Evolutionary conservation across 2,113 vertebrate species (phyloP), one percentile per base, ranked within the genome.

Genomic region (Dryoscopus gambensis): DNA sequence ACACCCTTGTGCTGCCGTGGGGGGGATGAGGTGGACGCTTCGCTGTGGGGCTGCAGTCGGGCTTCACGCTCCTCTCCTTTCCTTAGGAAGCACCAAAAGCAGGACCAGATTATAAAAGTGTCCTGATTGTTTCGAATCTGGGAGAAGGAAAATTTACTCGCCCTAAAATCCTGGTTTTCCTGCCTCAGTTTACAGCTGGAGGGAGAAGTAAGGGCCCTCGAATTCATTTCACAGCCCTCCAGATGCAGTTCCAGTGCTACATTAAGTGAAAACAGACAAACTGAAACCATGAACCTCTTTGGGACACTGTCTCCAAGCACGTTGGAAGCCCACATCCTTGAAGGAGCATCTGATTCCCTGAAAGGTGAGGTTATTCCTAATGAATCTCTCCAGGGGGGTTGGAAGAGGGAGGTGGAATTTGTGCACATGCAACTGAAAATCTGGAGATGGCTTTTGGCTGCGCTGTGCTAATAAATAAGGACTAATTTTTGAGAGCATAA

Each of bases 401-500:
- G 78, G 94, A 80, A 96, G 93, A 98, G 93, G 82, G 95, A 93
- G 93, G 91, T 85, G 95, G 97, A 97, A 97, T 97, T 97, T 91
- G 64, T 95, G 97, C 90, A 92, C 87, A 76, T 42, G 85, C 87
- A 75, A 96, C 93, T 35, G 84, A 96, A 97, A 98, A 89, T 60
- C 96, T 93, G 87, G 97, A 94, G 97, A 95, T 96, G 96, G 87
- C 91, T 97, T 95, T 98, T 98, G 98, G 97, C 98, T 73, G 74
- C 25, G 89, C 93, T 17, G 31, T 2, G 59, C 94, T 95, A 94
- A 84, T 97, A 98, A 98, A 97, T 93, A 96, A 96, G 95, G 95
- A 68, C 96, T 87, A 89, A 92, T 97, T 97, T 97, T 30, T 95
- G 91, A 89, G 77, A 97, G 95, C 91, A 87, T 96, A 98, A 97